Evolutionary conservation across 1,140 invertebrate species (phyloP), one percentile per base, ranked within the genome.

Genomic region (Drosophila nigromelanica): DNA sequence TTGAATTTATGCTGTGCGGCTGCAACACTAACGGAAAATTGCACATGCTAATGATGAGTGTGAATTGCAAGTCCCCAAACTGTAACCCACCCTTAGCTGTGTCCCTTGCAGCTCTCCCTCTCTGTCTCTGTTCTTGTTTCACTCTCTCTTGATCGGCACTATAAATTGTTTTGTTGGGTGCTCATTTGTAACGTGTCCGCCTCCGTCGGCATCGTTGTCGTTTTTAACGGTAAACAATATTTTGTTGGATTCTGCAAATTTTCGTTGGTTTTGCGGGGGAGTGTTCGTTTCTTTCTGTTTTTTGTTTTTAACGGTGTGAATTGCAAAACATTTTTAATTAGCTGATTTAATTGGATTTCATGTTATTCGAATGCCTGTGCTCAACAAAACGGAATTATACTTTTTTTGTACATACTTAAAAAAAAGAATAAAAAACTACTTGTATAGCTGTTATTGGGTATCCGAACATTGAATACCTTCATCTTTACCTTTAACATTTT

Each of bases 1-100:
- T 85, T 85, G 82, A 85, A 81, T 85, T 86, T 81, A 81, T 87
- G 78, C 74, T 75, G 56, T 75, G 77, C 62, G 66, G 42, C 33
- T 56, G 56, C 10, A 80, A 67, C 76, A 10, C 33, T 10, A 35
- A 35, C 33, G 58, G 43, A 71, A 81, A 77, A 71, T 80, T 68
- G 73, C 54, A 74, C 80, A 85, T 83, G 51, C 63, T 62, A 79
- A 79, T 83, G 78, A 85, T 85, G 81, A 86, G 82, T 75, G 63
- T 47, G 60, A 73, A 66, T 58, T 40, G 69, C 30, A 55, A 48
- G 35, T 58, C 15, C 56, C 56, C 37, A 68, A 60, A 59, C 18
- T 15, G 50, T n/a, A 33, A 12, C 10, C 12, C 35, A 55, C 51
- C 12, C 8, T 14, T 47, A n/a, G n/a, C n/a, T n/a, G n/a, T n/a